A percentile compares a stretch with the other conserved stretches of the same genome.
Evolutionary conservation across 2,797 vertebrate genomes (phyloP).

Genomic region (Paguma larvata): DNA sequence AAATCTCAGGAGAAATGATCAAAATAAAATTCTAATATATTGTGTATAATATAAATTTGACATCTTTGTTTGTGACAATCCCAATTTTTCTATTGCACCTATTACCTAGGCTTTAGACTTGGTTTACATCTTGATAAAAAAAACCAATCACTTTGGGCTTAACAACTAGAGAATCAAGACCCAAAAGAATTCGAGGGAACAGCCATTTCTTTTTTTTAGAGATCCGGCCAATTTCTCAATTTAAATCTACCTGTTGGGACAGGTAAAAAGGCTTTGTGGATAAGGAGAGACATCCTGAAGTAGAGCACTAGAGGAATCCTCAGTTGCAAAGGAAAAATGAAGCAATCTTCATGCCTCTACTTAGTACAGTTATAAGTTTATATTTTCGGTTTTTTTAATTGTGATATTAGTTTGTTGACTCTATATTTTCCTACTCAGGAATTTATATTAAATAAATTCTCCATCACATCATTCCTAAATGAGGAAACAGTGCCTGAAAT

Average conservation of each 20-base stretch:
- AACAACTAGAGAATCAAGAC: neutral
- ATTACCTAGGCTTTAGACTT: neutral
- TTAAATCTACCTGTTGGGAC: neutral
- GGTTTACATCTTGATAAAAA: neutral
- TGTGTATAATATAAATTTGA: neutral
- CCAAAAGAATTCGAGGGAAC: neutral
- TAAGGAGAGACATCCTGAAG: neutral
- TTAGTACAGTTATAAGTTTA: neutral
- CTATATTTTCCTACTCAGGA: neutral
- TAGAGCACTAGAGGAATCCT: neutral
- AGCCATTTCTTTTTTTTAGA: neutral
- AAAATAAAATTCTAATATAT: neutral
- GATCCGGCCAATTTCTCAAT: neutral
- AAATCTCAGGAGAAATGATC: conserved; percentile 39
- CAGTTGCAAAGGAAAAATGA: neutral
- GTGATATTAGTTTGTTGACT: neutral
- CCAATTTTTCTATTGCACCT: neutral
- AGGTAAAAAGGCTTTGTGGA: neutral
- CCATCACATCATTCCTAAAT: neutral
- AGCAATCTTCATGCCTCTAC: neutral
- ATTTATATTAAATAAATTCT: neutral
- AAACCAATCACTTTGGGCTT: neutral
- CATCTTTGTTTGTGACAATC: conserved; percentile 42
- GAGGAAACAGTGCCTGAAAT: neutral
- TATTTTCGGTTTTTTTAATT: neutral